A percentile compares a stretch with the other conserved stretches of the same genome.
Conservation (phyloP, 1,140 invertebrate species). For the Temnothorax longispinosus region DNA sequence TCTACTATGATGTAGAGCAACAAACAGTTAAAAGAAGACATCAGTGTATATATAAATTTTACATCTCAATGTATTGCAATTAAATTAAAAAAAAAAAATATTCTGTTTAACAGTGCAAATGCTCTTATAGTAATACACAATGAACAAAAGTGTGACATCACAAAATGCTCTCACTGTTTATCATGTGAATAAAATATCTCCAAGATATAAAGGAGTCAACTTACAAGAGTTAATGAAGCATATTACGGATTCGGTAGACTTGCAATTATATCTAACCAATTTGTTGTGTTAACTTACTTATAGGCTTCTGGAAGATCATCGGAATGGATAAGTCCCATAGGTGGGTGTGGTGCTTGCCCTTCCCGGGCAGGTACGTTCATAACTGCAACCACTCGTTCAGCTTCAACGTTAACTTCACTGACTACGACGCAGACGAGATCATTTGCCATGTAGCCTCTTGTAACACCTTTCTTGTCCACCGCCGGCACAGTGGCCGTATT, state of each 20-base stretch:
- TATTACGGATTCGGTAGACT: constrained; percentile 56
- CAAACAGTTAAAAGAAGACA: background rate
- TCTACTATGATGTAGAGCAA: background rate
- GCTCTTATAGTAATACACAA: constrained; percentile 63
- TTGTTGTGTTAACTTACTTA: constrained; percentile 89
- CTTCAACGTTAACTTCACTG: constrained; percentile 93
- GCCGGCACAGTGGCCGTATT: constrained; percentile 88
- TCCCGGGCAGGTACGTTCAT: constrained; percentile 92
- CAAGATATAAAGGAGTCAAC: constrained; percentile 56
- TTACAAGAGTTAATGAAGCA: constrained; percentile 72
- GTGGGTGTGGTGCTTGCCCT: constrained; percentile 89
- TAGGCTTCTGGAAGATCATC: constrained; percentile 94
- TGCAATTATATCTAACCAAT: constrained; percentile 66
- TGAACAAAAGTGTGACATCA: constrained; percentile 64
- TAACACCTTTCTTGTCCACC: constrained; percentile 93
- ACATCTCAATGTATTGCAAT: constrained; percentile 53
- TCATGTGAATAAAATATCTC: constrained; percentile 61
- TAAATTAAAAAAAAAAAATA: constrained; percentile 39
- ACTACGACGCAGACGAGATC: constrained; percentile 95
- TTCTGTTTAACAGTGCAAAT: constrained; percentile 65
- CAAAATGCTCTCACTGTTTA: constrained; percentile 66
- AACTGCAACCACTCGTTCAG: constrained; percentile 94
- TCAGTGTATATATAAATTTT: constrained; percentile 27
- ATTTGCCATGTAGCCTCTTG: constrained; percentile 92
- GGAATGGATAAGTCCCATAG: constrained; percentile 93